Evolutionary conservation across 92 coral and sea anemone species (phyloP), one percentile per base, ranked within the genome.

Genomic region (Palythoa grandiflora): DNA sequence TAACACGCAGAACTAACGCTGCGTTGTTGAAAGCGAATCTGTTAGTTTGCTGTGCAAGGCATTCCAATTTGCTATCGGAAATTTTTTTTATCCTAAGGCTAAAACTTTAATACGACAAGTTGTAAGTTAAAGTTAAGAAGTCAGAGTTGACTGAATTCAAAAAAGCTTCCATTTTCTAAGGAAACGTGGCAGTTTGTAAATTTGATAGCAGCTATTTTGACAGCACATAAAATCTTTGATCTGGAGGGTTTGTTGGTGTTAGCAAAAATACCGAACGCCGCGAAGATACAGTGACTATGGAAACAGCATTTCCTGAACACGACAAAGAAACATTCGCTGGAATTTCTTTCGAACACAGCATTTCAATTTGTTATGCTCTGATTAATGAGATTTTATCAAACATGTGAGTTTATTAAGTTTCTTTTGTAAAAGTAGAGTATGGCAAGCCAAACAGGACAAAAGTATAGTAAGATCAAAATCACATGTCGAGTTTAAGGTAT

Each of bases 241-340:
- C 54, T 39, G 28, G 65, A 15, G 15, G 5, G 14, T 21, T 15
- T 50, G 73, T 66, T 63, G 70, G 17, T 63, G 21, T 63, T 11
- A 11, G 7, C 70, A 21, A 63, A 59, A 21, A 63, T 17, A 35
- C 37, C 68, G 13, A 20, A 35, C 39, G 51, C 16, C 75, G 59
- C 39, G 5, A 9, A 3, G 75, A 20, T 13, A 40, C 40, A 40
- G 86, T 81, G 86, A 20, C 86, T 81, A 65, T 81, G 86, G 75
- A 65, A 81, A 81, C 86, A 53, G 86, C 9, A 13, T 44, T 20
- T 47, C 12, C 55, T 21, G 1, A 80, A 73, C 40, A 80, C 65
- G 37, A 77, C 15, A 75, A 8, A 52, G 63, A 15, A 28, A 28
- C 28, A 28, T 36, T 70, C 74, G 74, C 74, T 13, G 47, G 12